Conservation (phyloP, 1,140 invertebrate species). For the Cardiocondyla obscurior region DNA sequence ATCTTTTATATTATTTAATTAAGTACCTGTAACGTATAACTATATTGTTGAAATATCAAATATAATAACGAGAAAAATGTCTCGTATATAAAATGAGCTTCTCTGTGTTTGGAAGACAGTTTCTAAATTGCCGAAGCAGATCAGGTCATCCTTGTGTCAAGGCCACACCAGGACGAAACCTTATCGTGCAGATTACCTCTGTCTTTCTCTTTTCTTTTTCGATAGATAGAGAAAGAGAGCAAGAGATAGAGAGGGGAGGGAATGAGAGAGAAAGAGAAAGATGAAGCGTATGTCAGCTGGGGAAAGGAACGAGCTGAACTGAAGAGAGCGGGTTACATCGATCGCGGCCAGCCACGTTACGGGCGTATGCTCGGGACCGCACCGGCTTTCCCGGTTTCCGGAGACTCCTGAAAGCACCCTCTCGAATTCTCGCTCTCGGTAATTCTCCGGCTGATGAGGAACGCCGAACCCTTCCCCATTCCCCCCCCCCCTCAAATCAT, state of each 20-base stretch:
- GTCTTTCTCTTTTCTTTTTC: background rate
- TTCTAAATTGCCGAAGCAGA: background rate
- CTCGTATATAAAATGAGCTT: background rate
- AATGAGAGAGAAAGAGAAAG: too few species aligned
- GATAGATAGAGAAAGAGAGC: too few species aligned
- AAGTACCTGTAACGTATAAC: background rate
- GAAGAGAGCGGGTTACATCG: slow-evolving; percentile 26
- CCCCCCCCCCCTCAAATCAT: background rate
- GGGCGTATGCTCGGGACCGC: slow-evolving; percentile 39
- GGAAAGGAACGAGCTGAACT: slow-evolving; percentile 27
- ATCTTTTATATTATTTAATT: background rate
- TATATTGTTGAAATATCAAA: background rate
- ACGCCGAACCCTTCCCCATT: background rate
- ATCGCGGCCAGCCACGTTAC: slow-evolving; percentile 42
- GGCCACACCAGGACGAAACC: slow-evolving; percentile 33
- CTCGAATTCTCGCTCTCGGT: slow-evolving; percentile 49
- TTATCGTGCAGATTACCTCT: background rate
- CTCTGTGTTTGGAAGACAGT: background rate
- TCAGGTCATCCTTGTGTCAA: slow-evolving; percentile 16
- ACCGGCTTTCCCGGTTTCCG: slow-evolving; percentile 51
- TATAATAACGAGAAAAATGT: background rate
- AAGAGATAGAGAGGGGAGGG: too few species aligned
- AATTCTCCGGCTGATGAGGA: slow-evolving; percentile 52
- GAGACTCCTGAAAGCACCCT: slow-evolving; percentile 43
- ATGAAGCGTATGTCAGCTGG: background rate